These are phyloP conservation scores for human (Homo sapiens) DNA, from an alignment of 2,113 vertebrate species.

Conservation along the genomic window GRCh38 chr3:174087501-174088000, in stretches of 20 bases:
- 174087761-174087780: not conserved
- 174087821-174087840: not conserved
- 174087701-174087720: not conserved
- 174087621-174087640: not conserved
- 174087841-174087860: not conserved
- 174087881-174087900: not conserved
- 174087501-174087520: not conserved
- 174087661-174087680: not conserved
- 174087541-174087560: rapidly evolving
- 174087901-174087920: not conserved
- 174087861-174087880: not conserved
- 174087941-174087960: not conserved
- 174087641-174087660: not conserved
- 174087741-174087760: not conserved
- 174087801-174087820: not conserved
- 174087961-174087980: not conserved
- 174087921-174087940: not conserved
- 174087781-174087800: not conserved
- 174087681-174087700: not conserved
- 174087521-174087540: slow-evolving; percentile 14
- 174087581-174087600: not conserved
- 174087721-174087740: not conserved
- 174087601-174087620: not conserved
- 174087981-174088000: not conserved
- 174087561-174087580: not conserved